Base-by-base conservation (phyloP, 2,113 vertebrate genomes). In the Apaloderma vittatum region DNA sequence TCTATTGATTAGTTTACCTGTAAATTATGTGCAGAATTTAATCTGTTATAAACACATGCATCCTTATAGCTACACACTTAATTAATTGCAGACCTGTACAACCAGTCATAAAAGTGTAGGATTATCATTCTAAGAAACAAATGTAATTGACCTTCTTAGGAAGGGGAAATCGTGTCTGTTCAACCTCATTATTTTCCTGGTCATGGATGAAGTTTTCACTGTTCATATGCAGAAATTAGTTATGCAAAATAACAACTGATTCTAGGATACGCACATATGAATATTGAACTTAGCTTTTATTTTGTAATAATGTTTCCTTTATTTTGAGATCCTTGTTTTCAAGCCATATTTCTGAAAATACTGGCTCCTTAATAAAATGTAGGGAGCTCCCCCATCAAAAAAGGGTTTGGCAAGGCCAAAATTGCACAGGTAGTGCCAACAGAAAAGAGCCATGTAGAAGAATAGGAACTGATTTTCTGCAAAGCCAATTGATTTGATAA, bases 391-490 rank as follows among this genome's bases (percentile, higher is more conserved):
- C 79, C 59, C 7, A 72, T 63, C 68, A 98, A 75, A 66, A 73
- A 94, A 90, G 83, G 95, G 84, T 96, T 98, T 97, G 94, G 93
- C 95, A 97, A 96, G 88, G 91, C 95, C 93, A 97, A 96, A 98
- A 97, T 95, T 96, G 77, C 67, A 96, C 97, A 98, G 97, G 97
- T 98, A 97, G 90, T 97, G 97, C 97, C 98, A 98, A 97, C 73
- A 71, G 68, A 97, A 92, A 94, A 97, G 86, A 97, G 95, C 88
- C 95, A 68, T 77, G 94, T 48, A 86, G 93, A 97, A 98, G 96
- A 98, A 98, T 98, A 98, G 93, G 92, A 97, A 96, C 98, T 98
- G 98, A 98, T 98, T 98, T 98, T 97, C 97, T 97, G 97, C 96
- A 97, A 98, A 97, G 93, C 92, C 48, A 65, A 98, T 95, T 98